Conservation (phyloP, 2,888 invertebrate species). For the Sepioteuthis lessoniana region DNA sequence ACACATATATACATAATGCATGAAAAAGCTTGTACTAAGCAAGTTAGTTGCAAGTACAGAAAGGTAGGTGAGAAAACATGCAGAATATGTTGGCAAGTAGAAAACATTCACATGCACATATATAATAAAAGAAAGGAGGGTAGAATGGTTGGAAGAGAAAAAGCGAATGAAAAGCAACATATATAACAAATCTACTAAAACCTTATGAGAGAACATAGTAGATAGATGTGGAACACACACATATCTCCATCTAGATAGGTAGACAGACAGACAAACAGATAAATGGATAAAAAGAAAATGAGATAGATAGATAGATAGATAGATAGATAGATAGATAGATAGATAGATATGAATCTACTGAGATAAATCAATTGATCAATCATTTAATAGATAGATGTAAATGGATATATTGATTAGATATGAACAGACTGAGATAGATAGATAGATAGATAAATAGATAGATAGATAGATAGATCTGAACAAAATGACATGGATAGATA, state of each 20-base stretch:
- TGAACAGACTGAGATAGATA: neutral
- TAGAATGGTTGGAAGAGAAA: neutral
- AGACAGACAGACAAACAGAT: neutral
- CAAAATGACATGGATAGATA: neutral
- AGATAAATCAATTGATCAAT: too few relatives aligned
- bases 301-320: too few relatives aligned
- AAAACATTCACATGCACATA: neutral
- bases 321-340: neutral
- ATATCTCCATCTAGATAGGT: too few relatives aligned
- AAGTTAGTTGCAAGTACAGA: too few relatives aligned
- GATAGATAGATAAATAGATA: neutral
- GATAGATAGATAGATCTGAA: neutral
- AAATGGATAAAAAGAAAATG: neutral
- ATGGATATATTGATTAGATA: neutral
- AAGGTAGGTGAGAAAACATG: neutral
- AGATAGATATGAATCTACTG: neutral
- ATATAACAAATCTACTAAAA: too few relatives aligned
- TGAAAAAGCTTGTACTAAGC: neutral
- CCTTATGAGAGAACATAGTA: too few relatives aligned
- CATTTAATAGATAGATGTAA: too few relatives aligned
- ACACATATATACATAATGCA: neutral
- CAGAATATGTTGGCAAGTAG: neutral
- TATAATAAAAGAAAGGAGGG: neutral
- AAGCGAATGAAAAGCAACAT: too few relatives aligned
- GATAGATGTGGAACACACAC: too few relatives aligned